Evolutionary conservation across 2,797 vertebrate species (phyloP), one percentile per base, ranked within the genome.

Genomic region (Halcyon leucocephala): DNA sequence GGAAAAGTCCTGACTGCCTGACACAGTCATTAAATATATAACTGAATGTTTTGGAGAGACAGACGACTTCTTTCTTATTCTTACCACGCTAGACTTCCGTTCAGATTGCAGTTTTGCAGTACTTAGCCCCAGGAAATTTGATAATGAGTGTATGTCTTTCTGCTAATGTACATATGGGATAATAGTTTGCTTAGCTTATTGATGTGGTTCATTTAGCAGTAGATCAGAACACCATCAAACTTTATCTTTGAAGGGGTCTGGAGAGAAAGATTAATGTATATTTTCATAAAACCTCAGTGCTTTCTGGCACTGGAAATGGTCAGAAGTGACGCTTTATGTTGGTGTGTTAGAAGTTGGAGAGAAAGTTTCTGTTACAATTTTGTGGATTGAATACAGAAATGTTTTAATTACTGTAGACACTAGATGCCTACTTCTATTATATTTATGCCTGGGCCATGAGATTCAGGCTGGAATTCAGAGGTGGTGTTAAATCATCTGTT

Each of bases 1-100:
- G 97, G 97, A 98, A 98, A 98, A 96, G 97, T 97, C 95, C 97
- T 98, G 95, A 96, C 97, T 98, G 97, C 97, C 91, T 89, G 90
- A 96, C 96, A 88, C 71, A 96, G 78, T 95, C 94, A 93, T 98
- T 98, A 98, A 97, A 97, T 95, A 98, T 95, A 98, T 90, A 98
- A 98, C 97, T 98, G 97, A 97, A 51, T 81, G 93, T 95, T 89
- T 96, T 94, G 73, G 85, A 98, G 96, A 97, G 96, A 97, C 94
- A 96, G 91, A 93, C 18, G 44, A 54, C 87, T 96, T 95, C 78
- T 95, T 95, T 96, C 95, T 96, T 95, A 58, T 57, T 73, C 26
- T 61, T 86, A 76, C 82, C 71, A 86, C 65, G 39, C 8, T 79
- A 95, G 86, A 93, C 84, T 97, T 85, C 91, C 94, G 96, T 89